Evolutionary conservation across 2,888 invertebrate genomes (phyloP).

Genomic region (Dasypogon diadema): DNA sequence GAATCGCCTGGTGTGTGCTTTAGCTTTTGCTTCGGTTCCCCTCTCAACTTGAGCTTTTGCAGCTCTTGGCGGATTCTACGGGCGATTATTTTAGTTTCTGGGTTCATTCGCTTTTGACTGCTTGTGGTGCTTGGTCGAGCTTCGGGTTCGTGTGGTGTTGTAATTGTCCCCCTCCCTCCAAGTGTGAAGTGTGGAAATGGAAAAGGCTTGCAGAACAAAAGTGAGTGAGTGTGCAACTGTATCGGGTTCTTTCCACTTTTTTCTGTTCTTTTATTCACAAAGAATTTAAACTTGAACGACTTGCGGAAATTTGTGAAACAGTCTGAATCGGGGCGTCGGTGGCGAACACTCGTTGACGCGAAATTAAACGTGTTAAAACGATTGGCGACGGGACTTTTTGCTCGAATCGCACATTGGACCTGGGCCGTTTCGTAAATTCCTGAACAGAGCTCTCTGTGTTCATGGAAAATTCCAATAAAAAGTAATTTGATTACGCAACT

Average conservation of each 20-base stretch:
- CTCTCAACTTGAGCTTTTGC: conserved; percentile 26
- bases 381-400: too few species aligned
- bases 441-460: not conserved
- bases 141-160: conserved; percentile 43
- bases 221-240: conserved; percentile 18
- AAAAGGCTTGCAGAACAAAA: not conserved
- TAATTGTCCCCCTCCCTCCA: too few species aligned
- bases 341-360: too few species aligned
- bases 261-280: too few species aligned
- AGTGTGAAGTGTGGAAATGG: not conserved
- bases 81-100: conserved; percentile 62
- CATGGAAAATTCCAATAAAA: conserved; percentile 42
- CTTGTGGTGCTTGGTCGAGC: conserved; percentile 65
- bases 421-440: not conserved
- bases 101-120: conserved; percentile 66
- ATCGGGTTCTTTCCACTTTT: too few species aligned
- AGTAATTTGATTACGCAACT: conserved; percentile 34
- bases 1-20: not conserved
- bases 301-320: too few species aligned
- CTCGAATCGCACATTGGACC: too few species aligned
- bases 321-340: too few species aligned
- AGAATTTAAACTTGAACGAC: too few species aligned
- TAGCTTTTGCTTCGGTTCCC: conserved; percentile 4
- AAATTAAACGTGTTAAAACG: too few species aligned
- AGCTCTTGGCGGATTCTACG: conserved; percentile 53